Evolutionary conservation across 1,140 invertebrate species (phyloP).

Genomic region (Euwallacea fornicatus): DNA sequence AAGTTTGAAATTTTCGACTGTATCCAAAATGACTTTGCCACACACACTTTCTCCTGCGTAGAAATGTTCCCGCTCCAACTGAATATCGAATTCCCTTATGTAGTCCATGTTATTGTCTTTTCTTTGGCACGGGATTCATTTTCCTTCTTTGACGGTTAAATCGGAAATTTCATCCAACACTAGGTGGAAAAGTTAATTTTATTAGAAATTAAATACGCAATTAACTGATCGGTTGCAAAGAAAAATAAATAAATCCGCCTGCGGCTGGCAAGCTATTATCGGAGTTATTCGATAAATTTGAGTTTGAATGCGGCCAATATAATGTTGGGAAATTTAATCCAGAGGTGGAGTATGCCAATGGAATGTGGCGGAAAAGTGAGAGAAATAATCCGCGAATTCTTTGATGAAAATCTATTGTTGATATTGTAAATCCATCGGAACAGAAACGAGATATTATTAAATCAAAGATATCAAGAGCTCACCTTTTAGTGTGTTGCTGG

Average conservation of each 20-base stretch:
- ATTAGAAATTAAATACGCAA: constrained; percentile 2
- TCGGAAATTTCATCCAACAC: neutral
- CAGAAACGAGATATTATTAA: neutral
- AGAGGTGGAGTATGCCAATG: no score
- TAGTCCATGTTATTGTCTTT: constrained; percentile 67
- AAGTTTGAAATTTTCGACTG: constrained; percentile 76
- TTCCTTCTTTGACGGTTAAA: neutral
- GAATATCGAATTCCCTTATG: constrained; percentile 77
- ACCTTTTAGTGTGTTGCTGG: neutral
- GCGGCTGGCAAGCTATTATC: no score
- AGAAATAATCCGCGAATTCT: no score
- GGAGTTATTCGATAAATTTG: no score
- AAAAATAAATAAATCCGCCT: constrained; percentile 2
- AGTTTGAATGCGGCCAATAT: no score
- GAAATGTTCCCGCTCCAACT: constrained; percentile 74
- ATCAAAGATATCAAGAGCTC: neutral
- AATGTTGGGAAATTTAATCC: no score
- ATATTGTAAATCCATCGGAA: no score
- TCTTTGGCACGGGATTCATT: neutral
- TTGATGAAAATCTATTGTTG: no score
- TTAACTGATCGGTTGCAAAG: neutral
- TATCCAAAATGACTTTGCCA: constrained; percentile 73
- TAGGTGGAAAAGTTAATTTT: neutral
- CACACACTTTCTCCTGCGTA: constrained; percentile 73
- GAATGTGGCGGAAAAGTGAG: no score